Evolutionary conservation across 1,140 invertebrate species (phyloP), one percentile per base, ranked within the genome.

Genomic region (Cyphomyrmex costatus): DNA sequence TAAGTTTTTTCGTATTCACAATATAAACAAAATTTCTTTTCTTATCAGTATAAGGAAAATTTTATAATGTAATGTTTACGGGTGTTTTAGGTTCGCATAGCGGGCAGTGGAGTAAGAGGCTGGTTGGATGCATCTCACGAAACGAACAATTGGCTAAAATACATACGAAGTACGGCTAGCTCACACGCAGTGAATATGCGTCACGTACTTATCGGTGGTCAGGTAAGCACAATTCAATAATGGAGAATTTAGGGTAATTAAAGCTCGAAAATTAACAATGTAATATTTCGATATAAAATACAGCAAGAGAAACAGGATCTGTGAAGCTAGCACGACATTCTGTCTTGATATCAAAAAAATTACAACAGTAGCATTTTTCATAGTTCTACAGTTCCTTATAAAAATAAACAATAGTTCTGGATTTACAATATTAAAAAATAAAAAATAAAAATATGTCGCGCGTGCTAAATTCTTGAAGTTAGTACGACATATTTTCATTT

Each of bases 61-160:
- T 33, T 71, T 51, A 14, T 16, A 27, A 70, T 27, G 24, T 30
- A 7, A 77, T 6, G 16, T 49, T 27, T n/a, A 14, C 51, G 27
- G 16, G 10, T 63, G 71, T 95, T 96, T 58, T 95, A 98, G 98
- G 96, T 98, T 30, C 94, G 95, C 49, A 95, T 97, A 36, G 96
- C 96, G 8, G 96, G 96, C 79, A 96, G 96, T 87, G 96, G 97
- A 8, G 96, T 97, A 19, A 96, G 96, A 86, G 97, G 97, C 79
- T 98, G 97, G 97, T 93, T 98, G 76, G 98, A 98, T 89, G 97
- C 97, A 14, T 97, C 96, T 36, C 92, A 96, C 24, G 97, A 98
- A 88, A 96, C 96, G 58, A 96, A 96, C 61, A 97, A 97, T 93
- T 98, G 98, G 98, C 95, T 98, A 27, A 98, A 98, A 93, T 96